Percentiles rank a stretch among this genome's conserved stretches.
Conservation (phyloP, 2,797 vertebrate species). For the Oreortyx pictus region DNA sequence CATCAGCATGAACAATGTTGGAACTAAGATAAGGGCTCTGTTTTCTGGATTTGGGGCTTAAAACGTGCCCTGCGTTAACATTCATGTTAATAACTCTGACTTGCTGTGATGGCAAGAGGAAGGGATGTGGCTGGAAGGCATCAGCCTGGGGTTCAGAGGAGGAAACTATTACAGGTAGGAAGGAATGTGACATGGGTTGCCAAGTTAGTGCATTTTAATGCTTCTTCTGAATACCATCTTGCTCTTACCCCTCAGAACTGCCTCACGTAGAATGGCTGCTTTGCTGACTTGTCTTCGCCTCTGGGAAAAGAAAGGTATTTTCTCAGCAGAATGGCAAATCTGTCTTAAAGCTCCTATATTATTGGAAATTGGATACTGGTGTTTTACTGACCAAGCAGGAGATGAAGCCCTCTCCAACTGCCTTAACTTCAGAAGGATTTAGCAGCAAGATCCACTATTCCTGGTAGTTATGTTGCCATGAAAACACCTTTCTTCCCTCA, state of each 20-base stretch:
- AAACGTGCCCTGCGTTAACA: neutral
- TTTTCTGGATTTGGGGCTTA: neutral
- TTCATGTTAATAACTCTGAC: neutral
- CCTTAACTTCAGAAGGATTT: neutral
- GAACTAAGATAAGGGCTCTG: neutral
- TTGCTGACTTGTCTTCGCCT: neutral
- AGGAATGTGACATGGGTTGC: neutral
- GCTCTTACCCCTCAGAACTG: rapidly evolving
- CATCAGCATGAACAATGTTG: neutral
- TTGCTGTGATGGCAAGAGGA: neutral
- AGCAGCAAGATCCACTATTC: neutral
- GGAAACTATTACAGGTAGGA: neutral
- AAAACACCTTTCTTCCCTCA: slow-evolving; percentile 19
- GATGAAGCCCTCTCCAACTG: neutral
- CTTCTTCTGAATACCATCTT: neutral
- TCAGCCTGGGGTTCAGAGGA: neutral
- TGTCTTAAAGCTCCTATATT: neutral
- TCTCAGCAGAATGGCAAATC: neutral
- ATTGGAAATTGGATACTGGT: neutral
- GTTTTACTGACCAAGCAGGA: neutral
- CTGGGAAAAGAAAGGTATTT: neutral
- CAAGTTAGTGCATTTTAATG: neutral
- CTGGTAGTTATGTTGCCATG: neutral
- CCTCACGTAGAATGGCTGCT: neutral
- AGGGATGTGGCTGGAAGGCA: slow-evolving; percentile 18